phyloP scores from a whole-genome alignment of 2,888 invertebrate genomes.

The Amaurobius ferox region DNA sequence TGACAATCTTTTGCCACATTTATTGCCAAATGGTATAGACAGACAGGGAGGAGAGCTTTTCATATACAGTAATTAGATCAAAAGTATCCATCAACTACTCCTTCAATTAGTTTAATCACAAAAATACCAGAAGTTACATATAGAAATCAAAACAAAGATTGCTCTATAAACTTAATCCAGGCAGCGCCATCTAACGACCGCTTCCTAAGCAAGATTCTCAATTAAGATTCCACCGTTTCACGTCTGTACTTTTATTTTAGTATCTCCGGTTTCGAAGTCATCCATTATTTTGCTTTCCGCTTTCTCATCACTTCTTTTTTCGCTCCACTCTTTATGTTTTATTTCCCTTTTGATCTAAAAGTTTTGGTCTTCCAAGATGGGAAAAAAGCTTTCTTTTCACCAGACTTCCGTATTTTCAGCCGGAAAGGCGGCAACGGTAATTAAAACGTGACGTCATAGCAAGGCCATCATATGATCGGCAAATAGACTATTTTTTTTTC shows the following conservation, averaged over 20 bases:
- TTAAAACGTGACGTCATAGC: not conserved
- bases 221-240: not conserved
- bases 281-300: not conserved
- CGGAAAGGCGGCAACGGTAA: not conserved
- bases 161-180: no score
- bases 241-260: constrained; percentile 1
- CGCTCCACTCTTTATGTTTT: not conserved
- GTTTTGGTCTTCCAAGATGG: not conserved
- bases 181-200: not conserved
- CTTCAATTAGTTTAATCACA: no score
- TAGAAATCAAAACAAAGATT: no score
- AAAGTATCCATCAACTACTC: no score
- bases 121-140: no score
- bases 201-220: not conserved
- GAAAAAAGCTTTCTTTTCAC: not conserved
- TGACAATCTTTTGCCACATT: no score
- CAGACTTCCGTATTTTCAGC: constrained; percentile 2
- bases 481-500: no score
- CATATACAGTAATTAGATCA: no score
- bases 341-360: not conserved
- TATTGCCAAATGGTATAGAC: no score
- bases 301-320: not conserved
- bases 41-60: no score
- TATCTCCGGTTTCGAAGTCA: not conserved
- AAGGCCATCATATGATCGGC: not conserved